Percentiles rank a stretch among this genome's conserved stretches.
Evolutionary conservation across 2,888 invertebrate genomes (phyloP).

Genomic region (Copidosoma aretas): DNA sequence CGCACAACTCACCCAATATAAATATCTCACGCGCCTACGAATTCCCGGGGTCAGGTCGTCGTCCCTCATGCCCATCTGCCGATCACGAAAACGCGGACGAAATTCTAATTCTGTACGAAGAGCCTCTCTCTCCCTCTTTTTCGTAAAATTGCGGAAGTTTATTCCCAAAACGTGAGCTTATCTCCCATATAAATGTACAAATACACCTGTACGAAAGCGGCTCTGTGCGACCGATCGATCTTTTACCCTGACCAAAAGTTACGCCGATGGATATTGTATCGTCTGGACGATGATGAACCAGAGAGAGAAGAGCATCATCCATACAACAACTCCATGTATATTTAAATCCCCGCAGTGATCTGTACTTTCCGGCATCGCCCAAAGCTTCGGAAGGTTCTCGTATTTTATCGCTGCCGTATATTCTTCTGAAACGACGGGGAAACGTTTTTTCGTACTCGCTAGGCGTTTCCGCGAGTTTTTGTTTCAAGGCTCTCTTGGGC

Average conservation of each 20-base stretch:
- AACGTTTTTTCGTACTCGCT: background rate
- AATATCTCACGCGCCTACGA: too few species aligned
- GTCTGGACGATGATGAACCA: background rate
- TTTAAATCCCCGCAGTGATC: background rate
- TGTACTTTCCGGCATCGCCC: background rate
- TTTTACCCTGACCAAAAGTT: too few species aligned
- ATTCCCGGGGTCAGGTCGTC: too few species aligned
- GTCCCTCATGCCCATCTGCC: background rate
- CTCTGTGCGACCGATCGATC: background rate
- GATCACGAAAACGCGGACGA: constrained; percentile 15
- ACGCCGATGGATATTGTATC: constrained; percentile 10
- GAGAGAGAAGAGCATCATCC: background rate
- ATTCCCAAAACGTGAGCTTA: constrained; percentile 18
- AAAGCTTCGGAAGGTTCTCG: background rate
- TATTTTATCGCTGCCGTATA: background rate
- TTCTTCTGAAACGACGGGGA: background rate
- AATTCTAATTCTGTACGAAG: constrained; percentile 25
- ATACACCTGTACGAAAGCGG: constrained; percentile 13
- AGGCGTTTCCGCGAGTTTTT: background rate
- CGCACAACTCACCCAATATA: background rate
- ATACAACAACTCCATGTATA: background rate
- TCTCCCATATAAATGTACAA: background rate
- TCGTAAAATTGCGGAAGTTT: too few species aligned
- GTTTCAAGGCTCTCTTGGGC: too few species aligned
- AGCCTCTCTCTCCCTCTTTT: background rate